Base-by-base conservation (phyloP, 2,797 vertebrate genomes). In the Mormyrops boulengeri region DNA sequence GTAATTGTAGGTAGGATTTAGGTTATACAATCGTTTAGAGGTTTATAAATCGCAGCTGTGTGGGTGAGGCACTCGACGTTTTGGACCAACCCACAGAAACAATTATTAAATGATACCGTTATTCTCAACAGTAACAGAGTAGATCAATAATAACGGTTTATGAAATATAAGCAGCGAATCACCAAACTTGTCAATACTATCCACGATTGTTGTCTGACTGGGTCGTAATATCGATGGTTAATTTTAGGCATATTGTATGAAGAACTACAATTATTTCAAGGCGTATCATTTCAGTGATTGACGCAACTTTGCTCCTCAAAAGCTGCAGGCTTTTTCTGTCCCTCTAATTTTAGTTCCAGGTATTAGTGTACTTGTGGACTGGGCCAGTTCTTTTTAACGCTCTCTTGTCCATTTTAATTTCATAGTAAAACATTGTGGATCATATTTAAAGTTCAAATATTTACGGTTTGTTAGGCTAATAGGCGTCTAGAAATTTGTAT, bases 1-100 rank as follows among this genome's bases (percentile, higher is more conserved):
- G 77, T 44, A 22, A 22, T 82, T 44, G 44, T 82, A 22, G 17
- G 77, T 44, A 82, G 77, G 8, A 82, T 47, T 47, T 82, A 34
- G 38, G 38, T 47, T 47, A 47, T n/a, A 44, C 41, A 41, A 22
- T 44, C 41, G 44, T 82, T 82, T 82, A 22, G 17, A n/a, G 17
- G 8, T 82, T 44, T 82, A 47, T 60, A 47, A 49, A 89, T 84
- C 4, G n/a, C 49, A 53, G 55, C 55, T 84, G 55, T 85, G 19
- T 52, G 73, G 73, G 38, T 89, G 55, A 55, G 38, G 80, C 80
- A 17, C 26, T 77, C 41, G 77, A 47, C 8, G 88, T 84, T 84
- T 49, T 85, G 44, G 50, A 89, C 53, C 52, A 84, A 73, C 52
- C 88, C 34, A 60, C 80, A 34, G 88, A 89, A 60, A 84, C 53